Evolutionary conservation across 1,140 invertebrate species (phyloP).

Genomic region (Drosophila asahinai): DNA sequence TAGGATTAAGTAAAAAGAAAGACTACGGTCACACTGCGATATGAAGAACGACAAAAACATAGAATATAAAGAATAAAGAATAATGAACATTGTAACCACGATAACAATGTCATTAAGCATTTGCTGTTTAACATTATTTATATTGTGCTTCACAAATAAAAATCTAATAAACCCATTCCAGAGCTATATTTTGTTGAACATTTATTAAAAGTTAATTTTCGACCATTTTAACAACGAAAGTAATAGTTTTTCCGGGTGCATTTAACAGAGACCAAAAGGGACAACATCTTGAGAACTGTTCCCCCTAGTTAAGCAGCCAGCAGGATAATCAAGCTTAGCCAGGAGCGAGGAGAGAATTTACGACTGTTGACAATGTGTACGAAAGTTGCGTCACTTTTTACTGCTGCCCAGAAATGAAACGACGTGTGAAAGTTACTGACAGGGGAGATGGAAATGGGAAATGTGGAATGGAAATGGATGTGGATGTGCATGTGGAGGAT

Average conservation of each 20-base stretch:
- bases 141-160: too few species aligned
- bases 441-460: constrained; percentile 12
- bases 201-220: neutral
- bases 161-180: neutral
- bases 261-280: neutral
- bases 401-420: constrained; percentile 56
- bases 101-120: too few species aligned
- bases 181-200: neutral
- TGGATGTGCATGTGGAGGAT: neutral
- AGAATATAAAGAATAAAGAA: too few species aligned
- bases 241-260: constrained; percentile 5
- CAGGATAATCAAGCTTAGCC: constrained; percentile 66
- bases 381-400: constrained; percentile 77
- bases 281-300: constrained; percentile 33
- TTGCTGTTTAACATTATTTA: too few species aligned
- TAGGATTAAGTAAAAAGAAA: too few species aligned
- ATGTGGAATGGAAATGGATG: constrained; percentile 16
- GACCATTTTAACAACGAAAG: neutral
- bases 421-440: constrained; percentile 74
- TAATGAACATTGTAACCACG: too few species aligned
- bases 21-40: too few species aligned
- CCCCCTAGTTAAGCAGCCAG: constrained; percentile 35
- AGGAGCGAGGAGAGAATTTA: constrained; percentile 52
- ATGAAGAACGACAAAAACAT: too few species aligned
- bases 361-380: constrained; percentile 77